phyloP scores from a whole-genome alignment of 2,888 invertebrate species.

The Anticlea derivata region DNA sequence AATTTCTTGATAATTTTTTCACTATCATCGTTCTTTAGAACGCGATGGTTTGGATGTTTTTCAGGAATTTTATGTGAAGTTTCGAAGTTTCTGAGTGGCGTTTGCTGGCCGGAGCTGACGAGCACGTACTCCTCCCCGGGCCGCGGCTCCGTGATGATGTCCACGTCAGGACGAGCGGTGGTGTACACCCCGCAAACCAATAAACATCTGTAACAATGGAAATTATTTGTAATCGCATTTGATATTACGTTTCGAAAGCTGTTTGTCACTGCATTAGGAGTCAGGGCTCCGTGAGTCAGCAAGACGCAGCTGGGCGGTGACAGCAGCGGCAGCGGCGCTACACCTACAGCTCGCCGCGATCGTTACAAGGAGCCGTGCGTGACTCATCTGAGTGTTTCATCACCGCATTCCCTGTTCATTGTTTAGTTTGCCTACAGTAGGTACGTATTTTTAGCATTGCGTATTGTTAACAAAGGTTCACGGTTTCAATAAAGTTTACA shows the following conservation, averaged over 20 bases:
- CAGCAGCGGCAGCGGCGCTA: no score
- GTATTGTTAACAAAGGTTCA: constrained; percentile 37
- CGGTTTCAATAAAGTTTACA: constrained; percentile 44
- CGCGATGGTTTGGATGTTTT: constrained; percentile 67
- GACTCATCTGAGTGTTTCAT: constrained; percentile 69
- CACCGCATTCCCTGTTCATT: constrained; percentile 56
- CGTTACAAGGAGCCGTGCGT: constrained; percentile 60
- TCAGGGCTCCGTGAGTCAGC: constrained; percentile 70
- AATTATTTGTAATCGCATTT: constrained; percentile 37
- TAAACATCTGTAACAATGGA: constrained; percentile 80
- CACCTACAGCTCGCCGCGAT: constrained; percentile 54
- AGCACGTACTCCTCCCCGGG: constrained; percentile 87
- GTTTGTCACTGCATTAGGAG: constrained; percentile 50
- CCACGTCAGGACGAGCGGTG: constrained; percentile 77
- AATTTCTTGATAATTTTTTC: constrained; percentile 74
- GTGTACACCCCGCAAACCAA: constrained; percentile 71
- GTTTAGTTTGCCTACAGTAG: constrained; percentile 32
- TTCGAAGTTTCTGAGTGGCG: constrained; percentile 84
- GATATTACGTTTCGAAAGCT: constrained; percentile 54
- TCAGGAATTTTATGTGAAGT: constrained; percentile 89
- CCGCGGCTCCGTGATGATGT: constrained; percentile 85
- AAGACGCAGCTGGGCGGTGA: constrained; percentile 60
- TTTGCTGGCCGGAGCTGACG: constrained; percentile 82
- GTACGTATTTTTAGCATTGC: constrained; percentile 22
- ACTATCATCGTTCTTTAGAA: constrained; percentile 60